Conservation (phyloP, 2,888 invertebrate species). For the Lymantria dispar region DNA sequence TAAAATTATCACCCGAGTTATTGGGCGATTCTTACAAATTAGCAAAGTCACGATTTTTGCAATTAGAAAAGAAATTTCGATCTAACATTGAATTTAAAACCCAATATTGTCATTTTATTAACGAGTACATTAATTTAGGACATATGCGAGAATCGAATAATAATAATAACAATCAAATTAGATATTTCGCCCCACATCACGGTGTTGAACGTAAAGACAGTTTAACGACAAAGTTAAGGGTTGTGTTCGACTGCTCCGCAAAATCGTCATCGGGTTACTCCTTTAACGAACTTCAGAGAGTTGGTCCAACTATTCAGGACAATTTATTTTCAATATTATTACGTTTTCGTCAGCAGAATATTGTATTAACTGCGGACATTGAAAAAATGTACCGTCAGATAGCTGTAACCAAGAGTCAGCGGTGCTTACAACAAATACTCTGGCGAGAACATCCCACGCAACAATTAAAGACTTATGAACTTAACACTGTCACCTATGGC, state of each 20-base stretch:
- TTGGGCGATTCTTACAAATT: constrained; percentile 1
- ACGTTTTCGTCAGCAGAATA: constrained; percentile 8
- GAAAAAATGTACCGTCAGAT: constrained; percentile 5
- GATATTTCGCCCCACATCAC: constrained; percentile 5
- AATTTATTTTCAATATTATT: constrained; percentile 6
- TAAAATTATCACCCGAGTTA: not conserved
- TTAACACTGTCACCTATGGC: no score
- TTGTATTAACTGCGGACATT: constrained; percentile 5
- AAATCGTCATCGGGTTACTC: not conserved
- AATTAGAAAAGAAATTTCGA: constrained; percentile 1
- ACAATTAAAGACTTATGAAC: not conserved
- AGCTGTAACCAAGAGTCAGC: not conserved
- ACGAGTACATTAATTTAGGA: constrained; percentile 5
- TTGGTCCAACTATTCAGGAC: constrained; percentile 11
- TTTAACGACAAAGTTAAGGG: not conserved
- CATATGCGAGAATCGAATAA: constrained; percentile 1
- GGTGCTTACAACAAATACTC: not conserved
- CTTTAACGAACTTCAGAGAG: constrained; percentile 2
- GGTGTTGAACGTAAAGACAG: not conserved
- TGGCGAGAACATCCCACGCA: not conserved
- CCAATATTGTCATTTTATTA: constrained; percentile 3
- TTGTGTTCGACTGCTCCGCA: constrained; percentile 1
- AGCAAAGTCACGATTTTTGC: not conserved
- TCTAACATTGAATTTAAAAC: constrained; percentile 1
- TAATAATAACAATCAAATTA: not conserved